A percentile compares a stretch with the other conserved stretches of the same genome.
Evolutionary conservation across 1,140 invertebrate genomes (phyloP).

Genomic region (Penaeus indicus): DNA sequence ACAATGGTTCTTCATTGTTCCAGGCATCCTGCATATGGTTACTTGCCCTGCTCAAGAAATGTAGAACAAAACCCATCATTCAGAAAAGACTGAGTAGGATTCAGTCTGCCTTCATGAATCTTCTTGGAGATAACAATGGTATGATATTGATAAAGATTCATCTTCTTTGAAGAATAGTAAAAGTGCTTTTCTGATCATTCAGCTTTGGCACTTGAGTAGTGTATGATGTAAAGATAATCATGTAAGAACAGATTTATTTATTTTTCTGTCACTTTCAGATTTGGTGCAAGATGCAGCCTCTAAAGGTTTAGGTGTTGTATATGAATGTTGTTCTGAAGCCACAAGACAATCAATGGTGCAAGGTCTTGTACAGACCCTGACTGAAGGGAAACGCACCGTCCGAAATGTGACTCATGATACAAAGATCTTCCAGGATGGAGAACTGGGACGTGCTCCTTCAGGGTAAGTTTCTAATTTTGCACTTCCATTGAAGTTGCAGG

Average conservation of each 20-base stretch:
- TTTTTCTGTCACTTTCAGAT: conserved; percentile 69
- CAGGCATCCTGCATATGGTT: conserved; percentile 89
- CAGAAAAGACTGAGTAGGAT: conserved; percentile 78
- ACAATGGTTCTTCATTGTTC: conserved; percentile 67
- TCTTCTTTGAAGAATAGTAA: not conserved
- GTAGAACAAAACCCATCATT: conserved; percentile 78
- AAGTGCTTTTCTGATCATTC: not conserved
- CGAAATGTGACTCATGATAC: conserved; percentile 84
- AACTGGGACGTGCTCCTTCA: conserved; percentile 85
- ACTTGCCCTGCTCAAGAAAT: conserved; percentile 84
- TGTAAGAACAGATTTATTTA: no score
- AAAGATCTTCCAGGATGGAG: conserved; percentile 89
- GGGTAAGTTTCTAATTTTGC: conserved; percentile 75
- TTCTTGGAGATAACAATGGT: conserved; percentile 92
- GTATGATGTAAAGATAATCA: no score
- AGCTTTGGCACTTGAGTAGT: no score
- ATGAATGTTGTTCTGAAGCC: conserved; percentile 82
- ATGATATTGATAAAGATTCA: conserved; percentile 67
- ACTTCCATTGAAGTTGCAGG: no score
- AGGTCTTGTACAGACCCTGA: conserved; percentile 85
- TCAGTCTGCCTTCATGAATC: conserved; percentile 88
- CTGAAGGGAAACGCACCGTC: conserved; percentile 79
- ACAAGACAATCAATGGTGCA: conserved; percentile 81
- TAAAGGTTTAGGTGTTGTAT: conserved; percentile 90
- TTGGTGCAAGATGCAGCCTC: conserved; percentile 92